Evolutionary conservation across 2,797 vertebrate species (phyloP).

Genomic region (Characodon lateralis): DNA sequence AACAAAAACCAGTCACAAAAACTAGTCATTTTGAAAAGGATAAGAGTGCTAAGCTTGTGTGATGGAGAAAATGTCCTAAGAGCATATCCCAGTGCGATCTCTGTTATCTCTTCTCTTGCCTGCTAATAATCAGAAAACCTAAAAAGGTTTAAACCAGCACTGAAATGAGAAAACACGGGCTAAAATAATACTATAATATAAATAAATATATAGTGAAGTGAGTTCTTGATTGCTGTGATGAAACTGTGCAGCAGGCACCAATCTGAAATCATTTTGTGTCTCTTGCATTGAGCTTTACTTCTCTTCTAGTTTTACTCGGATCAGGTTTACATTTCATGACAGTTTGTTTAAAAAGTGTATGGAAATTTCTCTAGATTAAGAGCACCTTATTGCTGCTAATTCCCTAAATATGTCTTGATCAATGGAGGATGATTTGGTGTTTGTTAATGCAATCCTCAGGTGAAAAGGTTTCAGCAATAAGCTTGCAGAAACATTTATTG

Average conservation of each 20-base stretch:
- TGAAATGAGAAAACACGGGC: background rate
- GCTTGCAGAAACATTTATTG: background rate
- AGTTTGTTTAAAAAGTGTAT: too few species aligned
- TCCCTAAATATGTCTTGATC: background rate
- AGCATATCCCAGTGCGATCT: background rate
- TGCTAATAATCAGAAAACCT: background rate
- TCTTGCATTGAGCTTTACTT: background rate
- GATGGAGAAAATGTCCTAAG: constrained; percentile 20
- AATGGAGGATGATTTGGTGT: background rate
- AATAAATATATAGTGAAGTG: constrained; percentile 4
- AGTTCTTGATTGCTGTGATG: background rate
- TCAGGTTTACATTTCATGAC: too few species aligned
- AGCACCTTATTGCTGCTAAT: background rate
- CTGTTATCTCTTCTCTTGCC: background rate
- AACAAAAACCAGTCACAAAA: background rate
- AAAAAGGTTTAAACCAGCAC: constrained; percentile 4
- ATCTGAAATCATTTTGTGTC: background rate
- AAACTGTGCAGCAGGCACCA: background rate
- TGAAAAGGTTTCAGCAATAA: background rate
- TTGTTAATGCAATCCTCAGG: background rate
- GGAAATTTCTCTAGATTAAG: background rate
- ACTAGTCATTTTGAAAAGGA: background rate
- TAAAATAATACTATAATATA: too few species aligned
- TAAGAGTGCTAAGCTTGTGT: constrained; percentile 9
- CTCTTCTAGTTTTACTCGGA: background rate